phyloP scores from a whole-genome alignment of 2,797 vertebrate genomes.

The Bovichtus diacanthus region DNA sequence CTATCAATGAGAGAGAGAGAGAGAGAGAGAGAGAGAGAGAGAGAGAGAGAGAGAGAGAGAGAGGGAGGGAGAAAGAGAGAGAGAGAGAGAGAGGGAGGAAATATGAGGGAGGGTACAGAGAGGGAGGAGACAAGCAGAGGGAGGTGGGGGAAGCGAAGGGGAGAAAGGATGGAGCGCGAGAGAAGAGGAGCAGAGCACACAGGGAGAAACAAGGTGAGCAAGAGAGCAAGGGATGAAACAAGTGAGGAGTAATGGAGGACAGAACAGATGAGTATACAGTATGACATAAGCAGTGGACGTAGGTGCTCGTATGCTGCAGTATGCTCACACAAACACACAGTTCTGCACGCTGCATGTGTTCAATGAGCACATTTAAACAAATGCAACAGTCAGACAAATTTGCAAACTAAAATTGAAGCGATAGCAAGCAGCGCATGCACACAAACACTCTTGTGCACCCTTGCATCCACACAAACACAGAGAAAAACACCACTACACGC shows the following conservation, averaged over 20 bases:
- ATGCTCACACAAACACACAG: constrained; percentile 15
- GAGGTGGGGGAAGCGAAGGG: constrained; percentile 14
- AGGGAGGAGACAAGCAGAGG: constrained; percentile 40
- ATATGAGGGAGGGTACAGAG: constrained; percentile 51
- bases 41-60: no score
- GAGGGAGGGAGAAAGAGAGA: constrained; percentile 18
- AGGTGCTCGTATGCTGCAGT: constrained; percentile 54
- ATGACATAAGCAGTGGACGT: constrained; percentile 57
- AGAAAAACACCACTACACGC: constrained; percentile 56
- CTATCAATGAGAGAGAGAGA: constrained; percentile 85
- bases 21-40: constrained; percentile 30
- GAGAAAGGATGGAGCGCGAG: constrained; percentile 6
- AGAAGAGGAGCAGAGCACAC: constrained; percentile 25
- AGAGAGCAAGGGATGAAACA: constrained; percentile 57
- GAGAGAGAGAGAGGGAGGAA: constrained; percentile 42
- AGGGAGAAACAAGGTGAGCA: constrained; percentile 75
- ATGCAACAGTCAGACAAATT: constrained; percentile 42
- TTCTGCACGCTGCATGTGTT: constrained; percentile 21
- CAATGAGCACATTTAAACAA: constrained; percentile 34
- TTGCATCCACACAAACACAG: constrained; percentile 6
- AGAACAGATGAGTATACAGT: constrained; percentile 46
- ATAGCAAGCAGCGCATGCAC: constrained; percentile 7
- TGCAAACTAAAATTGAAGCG: constrained; percentile 41
- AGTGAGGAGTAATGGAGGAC: constrained; percentile 67
- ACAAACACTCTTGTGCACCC: constrained; percentile 9